Evolutionary conservation across 2,888 invertebrate genomes (phyloP).

Genomic region (Anorthoa munda): DNA sequence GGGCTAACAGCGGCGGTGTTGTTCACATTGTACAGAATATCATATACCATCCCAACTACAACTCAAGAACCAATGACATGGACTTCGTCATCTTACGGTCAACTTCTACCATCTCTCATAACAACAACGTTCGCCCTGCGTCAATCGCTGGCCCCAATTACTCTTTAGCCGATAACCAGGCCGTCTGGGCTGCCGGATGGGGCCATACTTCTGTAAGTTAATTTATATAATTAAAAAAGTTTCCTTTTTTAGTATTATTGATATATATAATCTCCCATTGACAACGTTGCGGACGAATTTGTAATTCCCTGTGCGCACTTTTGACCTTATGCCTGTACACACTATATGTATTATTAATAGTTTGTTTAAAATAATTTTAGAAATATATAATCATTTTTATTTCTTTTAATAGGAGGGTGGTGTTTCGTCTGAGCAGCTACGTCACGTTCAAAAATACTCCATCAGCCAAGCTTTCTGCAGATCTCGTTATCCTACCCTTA

Average conservation of each 20-base stretch:
- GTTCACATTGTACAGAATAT: conserved; percentile 49
- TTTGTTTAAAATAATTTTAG: too few relatives aligned
- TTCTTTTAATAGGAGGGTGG: too few relatives aligned
- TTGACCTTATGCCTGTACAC: too few relatives aligned
- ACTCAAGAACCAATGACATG: not conserved
- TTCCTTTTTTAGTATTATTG: too few relatives aligned
- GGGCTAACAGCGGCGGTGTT: conserved; percentile 69
- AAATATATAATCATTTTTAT: not conserved
- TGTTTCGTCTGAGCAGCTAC: too few relatives aligned
- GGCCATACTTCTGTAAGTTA: conserved; percentile 74
- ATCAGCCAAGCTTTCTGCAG: too few relatives aligned
- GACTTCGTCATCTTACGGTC: conserved; percentile 28
- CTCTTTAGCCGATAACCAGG: conserved; percentile 71
- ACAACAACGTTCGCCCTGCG: conserved; percentile 29
- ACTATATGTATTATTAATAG: not conserved
- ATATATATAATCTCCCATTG: too few relatives aligned
- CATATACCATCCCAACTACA: conserved; percentile 25
- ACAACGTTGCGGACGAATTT: too few relatives aligned
- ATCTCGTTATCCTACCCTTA: too few relatives aligned
- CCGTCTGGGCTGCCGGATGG: conserved; percentile 81
- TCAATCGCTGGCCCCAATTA: conserved; percentile 71
- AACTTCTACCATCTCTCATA: not conserved
- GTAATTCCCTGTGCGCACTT: too few relatives aligned
- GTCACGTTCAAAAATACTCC: too few relatives aligned
- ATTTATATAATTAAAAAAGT: too few relatives aligned